Base-by-base conservation (phyloP, 2,888 invertebrate genomes). In the Notodonta ziczac region DNA sequence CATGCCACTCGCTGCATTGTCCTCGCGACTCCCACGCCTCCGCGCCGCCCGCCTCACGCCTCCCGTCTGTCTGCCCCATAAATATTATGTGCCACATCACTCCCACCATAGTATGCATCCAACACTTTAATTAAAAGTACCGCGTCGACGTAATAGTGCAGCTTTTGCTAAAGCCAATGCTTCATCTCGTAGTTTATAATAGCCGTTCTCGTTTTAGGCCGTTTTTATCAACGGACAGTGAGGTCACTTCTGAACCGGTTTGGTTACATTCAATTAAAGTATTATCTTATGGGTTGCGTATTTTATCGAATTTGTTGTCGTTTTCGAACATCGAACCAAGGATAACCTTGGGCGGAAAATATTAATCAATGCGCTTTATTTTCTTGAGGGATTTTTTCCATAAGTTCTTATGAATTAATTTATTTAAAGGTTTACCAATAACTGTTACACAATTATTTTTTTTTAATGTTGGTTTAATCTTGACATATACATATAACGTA, bases 241-340 rank as follows among this genome's bases (percentile, higher is more conserved):
- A 90, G 87, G 86, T 91, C 90, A 90, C 77, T 83, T 78, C 74
- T 77, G 67, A 83, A 89, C 89, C 85, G 87, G 88, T 89, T 85
- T 75, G 67, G 73, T 81, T 80, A 77, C 75, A 73, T 76, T 69
- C 59, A 64, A 68, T 70, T 62, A n/a, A 56, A 61, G 53, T 63
- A 69, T 69, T 72, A 73, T 66, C 68, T 75, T 78, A 76, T 77
- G 72, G 73, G 63, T 67, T 67, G 64, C 68, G 66, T 64, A 71
- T 75, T 73, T 74, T 63, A 67, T 70, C 53, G 57, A 70, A 65
- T 66, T 70, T 73, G 66, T 67, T 73, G 69, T 76, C 71, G 58
- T 61, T 65, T 57, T 66, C 59, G 56, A 58, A n/a, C n/a, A 24
- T 44, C 56, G 40, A 56, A 56, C 42, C 44, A 56, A 35, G 56